Evolutionary conservation across 2,888 invertebrate species (phyloP), one percentile per base, ranked within the genome.

Genomic region (Drosophila subsilvestris): DNA sequence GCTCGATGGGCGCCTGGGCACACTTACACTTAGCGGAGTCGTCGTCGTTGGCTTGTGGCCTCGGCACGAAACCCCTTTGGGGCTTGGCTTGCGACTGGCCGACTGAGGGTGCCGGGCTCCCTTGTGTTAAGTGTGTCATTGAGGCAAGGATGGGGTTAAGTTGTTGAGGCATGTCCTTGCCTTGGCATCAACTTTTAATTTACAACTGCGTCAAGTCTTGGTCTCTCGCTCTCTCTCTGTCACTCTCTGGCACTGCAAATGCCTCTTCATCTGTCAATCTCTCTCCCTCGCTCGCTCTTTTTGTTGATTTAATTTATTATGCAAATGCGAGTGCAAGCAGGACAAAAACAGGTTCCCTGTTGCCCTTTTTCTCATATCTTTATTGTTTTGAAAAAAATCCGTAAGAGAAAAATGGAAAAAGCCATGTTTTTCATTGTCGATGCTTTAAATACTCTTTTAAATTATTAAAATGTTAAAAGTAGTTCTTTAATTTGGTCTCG

Each of bases 241-340:
- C 27, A 9, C 27, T 9, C 42, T 47, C 67, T 61, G 42, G 20
- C 43, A 27, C 27, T 61, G 50, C 25, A 45, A 9, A 27, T 27
- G 27, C 27, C 14, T 6, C 37, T 37, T 2, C 5, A 1, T 20
- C 37, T 1, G 14, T 12, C 37, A 2, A 1, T 4, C 29, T 43
- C 25, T 27, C 47, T 37, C 45, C 2, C 22, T 25, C 25, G 43
- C 27, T 54, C 51, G 22, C 63, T 74, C 54, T 50, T 60, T 69
- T 62, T 57, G 55, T 70, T 78, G 66, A 86, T 83, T 88, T 84
- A 72, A 86, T 89, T 85, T 86, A 87, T 85, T 86, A 89, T 87
- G 88, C 68, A 88, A 67, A 80, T 78, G 57, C 59, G 43, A 67
- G 44, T 63, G 45, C 55, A 56, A 25, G 51, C 44, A 14, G 66